Percentiles rank a stretch among this genome's conserved stretches.
These are phyloP conservation scores for Centruroides vittatus DNA, from an alignment of 1,140 invertebrate species.

Conservation along the genomic window DNA sequence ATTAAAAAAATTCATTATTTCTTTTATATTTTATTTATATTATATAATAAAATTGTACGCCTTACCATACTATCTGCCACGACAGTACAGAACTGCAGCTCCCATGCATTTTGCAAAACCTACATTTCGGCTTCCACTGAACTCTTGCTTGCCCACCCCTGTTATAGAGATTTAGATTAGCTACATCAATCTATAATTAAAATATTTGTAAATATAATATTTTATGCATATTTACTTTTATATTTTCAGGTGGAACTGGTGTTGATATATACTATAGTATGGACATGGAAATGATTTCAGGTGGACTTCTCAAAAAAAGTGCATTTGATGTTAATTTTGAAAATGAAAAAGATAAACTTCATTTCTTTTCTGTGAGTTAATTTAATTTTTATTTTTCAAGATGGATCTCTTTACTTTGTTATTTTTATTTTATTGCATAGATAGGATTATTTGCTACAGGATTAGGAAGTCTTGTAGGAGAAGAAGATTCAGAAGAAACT, in stretches of 20 bases:
- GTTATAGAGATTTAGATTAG: too few species aligned
- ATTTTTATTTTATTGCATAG: constrained; percentile 24
- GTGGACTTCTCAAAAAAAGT: constrained; percentile 57
- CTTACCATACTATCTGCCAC: too few species aligned
- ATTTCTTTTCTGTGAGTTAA: constrained; percentile 34
- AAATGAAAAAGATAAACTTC: constrained; percentile 31
- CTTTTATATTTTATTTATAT: too few species aligned
- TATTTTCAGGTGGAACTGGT: constrained; percentile 28
- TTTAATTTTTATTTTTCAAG: background rate
- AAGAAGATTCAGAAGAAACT: constrained; percentile 36
- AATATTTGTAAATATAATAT: too few species aligned
- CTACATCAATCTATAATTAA: too few species aligned
- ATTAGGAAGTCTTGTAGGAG: constrained; percentile 42
- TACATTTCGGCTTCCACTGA: too few species aligned
- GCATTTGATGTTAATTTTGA: constrained; percentile 51
- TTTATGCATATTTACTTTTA: background rate
- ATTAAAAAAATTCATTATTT: too few species aligned
- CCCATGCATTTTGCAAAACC: too few species aligned
- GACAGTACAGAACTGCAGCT: too few species aligned
- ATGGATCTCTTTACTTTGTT: background rate
- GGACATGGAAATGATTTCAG: constrained; percentile 51
- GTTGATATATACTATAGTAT: constrained; percentile 50
- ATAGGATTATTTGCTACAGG: constrained; percentile 68
- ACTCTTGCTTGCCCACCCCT: too few species aligned
- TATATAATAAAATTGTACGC: too few species aligned